Conservation (phyloP, 2,797 vertebrate genomes). For the Sardinella longiceps region DNA sequence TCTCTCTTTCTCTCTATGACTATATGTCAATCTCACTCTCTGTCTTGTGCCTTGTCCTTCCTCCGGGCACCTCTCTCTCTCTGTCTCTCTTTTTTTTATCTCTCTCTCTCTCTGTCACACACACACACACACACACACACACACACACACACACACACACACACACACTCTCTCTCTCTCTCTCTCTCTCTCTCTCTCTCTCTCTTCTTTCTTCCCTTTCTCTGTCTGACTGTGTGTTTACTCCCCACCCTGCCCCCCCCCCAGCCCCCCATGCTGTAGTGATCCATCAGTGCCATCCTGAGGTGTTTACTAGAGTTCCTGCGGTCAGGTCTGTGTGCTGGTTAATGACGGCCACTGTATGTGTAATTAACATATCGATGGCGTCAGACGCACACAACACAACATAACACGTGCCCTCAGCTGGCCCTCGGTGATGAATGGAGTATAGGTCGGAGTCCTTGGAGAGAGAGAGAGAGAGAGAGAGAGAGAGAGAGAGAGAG, state of each 20-base stretch:
- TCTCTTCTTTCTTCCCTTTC: too few species aligned
- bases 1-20: background rate
- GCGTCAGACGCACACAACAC: too few species aligned
- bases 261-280: background rate
- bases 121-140: too few species aligned
- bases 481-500: too few species aligned
- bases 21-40: background rate
- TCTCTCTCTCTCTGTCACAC: too few species aligned
- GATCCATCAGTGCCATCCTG: background rate
- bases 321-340: background rate
- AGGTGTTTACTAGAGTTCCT: background rate
- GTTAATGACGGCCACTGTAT: background rate
- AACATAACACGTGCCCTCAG: too few species aligned
- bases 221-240: too few species aligned
- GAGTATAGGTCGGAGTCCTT: too few species aligned
- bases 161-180: background rate
- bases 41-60: background rate
- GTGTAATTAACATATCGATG: background rate
- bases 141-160: too few species aligned
- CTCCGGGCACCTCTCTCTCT: background rate
- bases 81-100: background rate
- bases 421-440: too few species aligned
- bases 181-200: background rate
- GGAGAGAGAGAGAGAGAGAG: too few species aligned
- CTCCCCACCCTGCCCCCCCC: background rate